phyloP scores from a whole-genome alignment of 1,140 invertebrate species.

The Drosophila tani region DNA sequence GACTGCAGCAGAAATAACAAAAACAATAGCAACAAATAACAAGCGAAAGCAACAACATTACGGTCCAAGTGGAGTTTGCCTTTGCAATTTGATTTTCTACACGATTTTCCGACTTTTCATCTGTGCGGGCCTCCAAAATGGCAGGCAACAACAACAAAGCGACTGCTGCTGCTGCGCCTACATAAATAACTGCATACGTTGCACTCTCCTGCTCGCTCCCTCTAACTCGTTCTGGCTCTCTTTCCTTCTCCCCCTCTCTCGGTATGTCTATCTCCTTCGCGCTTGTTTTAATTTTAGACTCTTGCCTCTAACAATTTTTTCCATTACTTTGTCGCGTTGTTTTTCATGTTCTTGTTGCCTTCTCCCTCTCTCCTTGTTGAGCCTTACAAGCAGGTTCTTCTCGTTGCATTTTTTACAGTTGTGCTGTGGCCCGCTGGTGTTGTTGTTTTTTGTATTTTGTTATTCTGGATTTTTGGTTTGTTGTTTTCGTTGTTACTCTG shows the following conservation, averaged over 20 bases:
- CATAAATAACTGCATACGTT: constrained; percentile 76
- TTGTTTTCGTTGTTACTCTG: constrained; percentile 34
- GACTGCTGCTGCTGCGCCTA: constrained; percentile 14
- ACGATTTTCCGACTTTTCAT: constrained; percentile 69
- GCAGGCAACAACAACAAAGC: constrained; percentile 34
- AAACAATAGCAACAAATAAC: constrained; percentile 32
- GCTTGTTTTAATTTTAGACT: constrained; percentile 72
- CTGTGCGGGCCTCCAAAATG: constrained; percentile 66
- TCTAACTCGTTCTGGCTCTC: constrained; percentile 17
- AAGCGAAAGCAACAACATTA: constrained; percentile 31
- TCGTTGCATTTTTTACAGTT: constrained; percentile 76
- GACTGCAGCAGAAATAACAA: constrained; percentile 37
- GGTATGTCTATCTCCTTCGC: constrained; percentile 33
- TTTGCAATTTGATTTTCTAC: constrained; percentile 74
- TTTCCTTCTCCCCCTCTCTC: constrained; percentile 6
- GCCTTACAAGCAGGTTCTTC: constrained; percentile 65
- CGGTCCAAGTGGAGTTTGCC: constrained; percentile 51
- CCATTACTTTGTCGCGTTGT: constrained; percentile 68
- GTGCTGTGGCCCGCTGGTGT: constrained; percentile 37
- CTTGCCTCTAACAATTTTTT: constrained; percentile 68
- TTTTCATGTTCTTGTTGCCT: constrained; percentile 57
- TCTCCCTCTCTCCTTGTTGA: constrained; percentile 25
- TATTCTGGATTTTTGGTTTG: constrained; percentile 68
- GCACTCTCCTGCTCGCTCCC: constrained; percentile 46
- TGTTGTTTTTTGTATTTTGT: constrained; percentile 34